A percentile compares a stretch with the other conserved stretches of the same genome.
Evolutionary conservation across 2,797 vertebrate species (phyloP).

Genomic region (Darevskia nairensis): DNA sequence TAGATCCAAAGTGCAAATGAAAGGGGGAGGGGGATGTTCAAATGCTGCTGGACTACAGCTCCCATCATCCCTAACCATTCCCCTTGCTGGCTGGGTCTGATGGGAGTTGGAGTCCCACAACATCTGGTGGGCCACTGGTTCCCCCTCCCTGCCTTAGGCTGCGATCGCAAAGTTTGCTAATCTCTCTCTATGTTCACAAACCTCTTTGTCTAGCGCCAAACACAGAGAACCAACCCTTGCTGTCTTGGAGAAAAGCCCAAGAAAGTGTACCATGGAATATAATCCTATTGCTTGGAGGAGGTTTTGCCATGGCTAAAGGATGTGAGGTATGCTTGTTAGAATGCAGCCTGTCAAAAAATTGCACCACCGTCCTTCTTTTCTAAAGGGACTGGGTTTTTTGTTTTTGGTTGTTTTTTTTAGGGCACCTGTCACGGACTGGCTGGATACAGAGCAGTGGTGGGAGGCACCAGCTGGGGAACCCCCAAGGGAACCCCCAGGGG

Average conservation of each 20-base stretch:
- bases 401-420: too few species aligned
- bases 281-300: constrained; percentile 93
- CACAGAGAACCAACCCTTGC: constrained; percentile 85
- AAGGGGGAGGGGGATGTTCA: constrained; percentile 11
- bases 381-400: neutral
- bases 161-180: neutral
- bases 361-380: neutral
- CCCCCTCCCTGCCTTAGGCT: too few species aligned
- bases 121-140: neutral
- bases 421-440: too few species aligned
- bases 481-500: too few species aligned
- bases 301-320: constrained; percentile 97
- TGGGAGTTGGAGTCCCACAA: too few species aligned
- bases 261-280: constrained; percentile 95
- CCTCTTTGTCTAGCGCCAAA: constrained; percentile 83
- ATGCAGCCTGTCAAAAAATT: neutral
- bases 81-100: too few species aligned
- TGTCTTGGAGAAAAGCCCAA: constrained; percentile 94
- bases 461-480: too few species aligned
- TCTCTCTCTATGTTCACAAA: neutral
- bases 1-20: constrained; percentile 31
- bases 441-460: too few species aligned
- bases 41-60: too few species aligned
- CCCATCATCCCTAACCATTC: too few species aligned
- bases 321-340: constrained; percentile 86